These are phyloP conservation scores for Penaeus monodon DNA, from an alignment of 2,888 invertebrate species.

Conservation along the genomic window DNA sequence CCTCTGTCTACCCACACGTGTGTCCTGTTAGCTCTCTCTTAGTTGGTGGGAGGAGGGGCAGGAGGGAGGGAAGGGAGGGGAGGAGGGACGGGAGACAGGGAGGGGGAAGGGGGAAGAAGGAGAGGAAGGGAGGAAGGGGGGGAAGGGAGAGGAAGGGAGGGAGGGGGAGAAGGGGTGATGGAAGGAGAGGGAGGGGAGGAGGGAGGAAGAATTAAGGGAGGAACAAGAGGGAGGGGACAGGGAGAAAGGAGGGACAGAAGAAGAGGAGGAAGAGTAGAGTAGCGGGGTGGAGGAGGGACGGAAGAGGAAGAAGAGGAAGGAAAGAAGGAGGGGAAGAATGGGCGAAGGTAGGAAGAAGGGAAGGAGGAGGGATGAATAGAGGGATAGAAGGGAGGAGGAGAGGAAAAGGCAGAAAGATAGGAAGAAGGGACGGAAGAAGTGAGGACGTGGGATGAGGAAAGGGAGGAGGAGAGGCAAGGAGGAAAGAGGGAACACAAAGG, in stretches of 20 bases:
- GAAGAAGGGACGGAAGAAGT: not conserved
- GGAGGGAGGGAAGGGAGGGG: not conserved
- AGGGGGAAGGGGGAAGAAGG: not conserved
- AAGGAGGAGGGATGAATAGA: not conserved
- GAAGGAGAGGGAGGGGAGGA: not conserved
- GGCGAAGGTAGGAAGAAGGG: too few relatives aligned
- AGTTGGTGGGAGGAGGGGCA: slow-evolving; percentile 1
- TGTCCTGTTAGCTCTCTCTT: too few relatives aligned
- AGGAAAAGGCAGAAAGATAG: not conserved
- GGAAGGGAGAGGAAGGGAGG: not conserved
- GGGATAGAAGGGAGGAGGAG: slow-evolving; percentile 5
- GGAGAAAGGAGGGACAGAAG: too few relatives aligned
- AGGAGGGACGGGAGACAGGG: not conserved
- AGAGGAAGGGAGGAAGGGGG: not conserved
- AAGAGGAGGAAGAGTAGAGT: too few relatives aligned
- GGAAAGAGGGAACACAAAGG: too few relatives aligned
- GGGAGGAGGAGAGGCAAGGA: too few relatives aligned
- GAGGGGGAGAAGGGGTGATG: not conserved
- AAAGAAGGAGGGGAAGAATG: not conserved
- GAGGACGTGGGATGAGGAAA: not conserved
- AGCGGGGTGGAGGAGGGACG: too few relatives aligned
- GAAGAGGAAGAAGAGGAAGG: not conserved
- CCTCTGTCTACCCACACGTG: too few relatives aligned
- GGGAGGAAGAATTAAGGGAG: too few relatives aligned
- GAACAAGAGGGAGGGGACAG: too few relatives aligned